Percentiles rank a stretch among this genome's conserved stretches.
These are phyloP conservation scores for Metopia argyrocephala DNA, from an alignment of 2,888 invertebrate species.

Conservation along the genomic window DNA sequence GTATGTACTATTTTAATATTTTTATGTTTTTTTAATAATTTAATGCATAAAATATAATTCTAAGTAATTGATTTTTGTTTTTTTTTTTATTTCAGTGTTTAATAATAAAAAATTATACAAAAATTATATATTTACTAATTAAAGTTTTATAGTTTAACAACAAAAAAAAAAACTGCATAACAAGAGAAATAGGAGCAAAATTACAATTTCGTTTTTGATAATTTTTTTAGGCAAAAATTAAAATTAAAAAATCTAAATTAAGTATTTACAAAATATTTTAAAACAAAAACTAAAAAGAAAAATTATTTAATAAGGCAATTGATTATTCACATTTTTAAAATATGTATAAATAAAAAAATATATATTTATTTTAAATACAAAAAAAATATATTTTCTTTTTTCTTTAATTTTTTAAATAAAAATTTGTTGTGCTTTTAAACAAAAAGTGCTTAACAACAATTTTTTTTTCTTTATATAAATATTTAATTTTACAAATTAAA, in stretches of 20 bases:
- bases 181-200: conserved; percentile 22
- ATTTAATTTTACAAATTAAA: background rate
- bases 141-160: conserved; percentile 31
- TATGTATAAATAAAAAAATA: too few relatives aligned
- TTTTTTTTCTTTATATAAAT: conserved; percentile 11
- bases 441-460: conserved; percentile 60
- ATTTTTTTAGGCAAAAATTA: background rate
- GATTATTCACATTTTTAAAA: too few relatives aligned
- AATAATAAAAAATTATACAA: conserved; percentile 9
- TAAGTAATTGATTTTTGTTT: background rate
- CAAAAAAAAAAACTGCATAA: conserved; percentile 35
- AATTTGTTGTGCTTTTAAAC: conserved; percentile 59
- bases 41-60: conserved; percentile 20
- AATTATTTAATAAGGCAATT: too few relatives aligned
- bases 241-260: background rate
- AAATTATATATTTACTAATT: conserved; percentile 21
- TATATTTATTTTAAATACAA: conserved; percentile 15
- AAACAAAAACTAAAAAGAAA: too few relatives aligned
- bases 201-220: background rate
- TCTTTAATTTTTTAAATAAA: background rate
- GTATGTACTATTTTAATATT: conserved; percentile 20
- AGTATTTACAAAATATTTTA: conserved; percentile 41
- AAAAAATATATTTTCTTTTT: background rate
- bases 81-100: conserved; percentile 11
- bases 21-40: background rate